A percentile compares a stretch with the other conserved stretches of the same genome.
Conservation (phyloP, 2,113 vertebrate species). For the Cyprinodon tularosa region DNA sequence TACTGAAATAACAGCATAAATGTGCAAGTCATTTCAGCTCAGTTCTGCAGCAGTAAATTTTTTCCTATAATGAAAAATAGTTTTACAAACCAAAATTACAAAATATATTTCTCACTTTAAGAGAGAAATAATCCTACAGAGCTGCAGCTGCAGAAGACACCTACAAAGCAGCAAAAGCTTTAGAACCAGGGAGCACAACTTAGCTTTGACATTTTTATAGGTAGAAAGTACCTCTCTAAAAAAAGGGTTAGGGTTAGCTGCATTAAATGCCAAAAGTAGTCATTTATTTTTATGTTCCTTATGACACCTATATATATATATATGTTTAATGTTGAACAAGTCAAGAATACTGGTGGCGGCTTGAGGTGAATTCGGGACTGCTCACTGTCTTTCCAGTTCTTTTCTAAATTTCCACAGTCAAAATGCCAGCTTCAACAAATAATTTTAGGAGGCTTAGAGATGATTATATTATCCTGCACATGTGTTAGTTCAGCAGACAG, state of each 20-base stretch:
- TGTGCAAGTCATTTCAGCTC: neutral
- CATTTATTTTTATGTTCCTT: neutral
- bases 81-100: neutral
- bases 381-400: neutral
- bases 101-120: neutral
- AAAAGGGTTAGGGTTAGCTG: neutral
- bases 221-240: neutral
- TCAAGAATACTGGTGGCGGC: neutral
- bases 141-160: neutral
- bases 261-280: neutral
- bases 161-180: neutral
- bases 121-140: neutral
- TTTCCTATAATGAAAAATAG: neutral
- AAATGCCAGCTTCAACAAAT: neutral
- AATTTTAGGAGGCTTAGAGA: neutral
- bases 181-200: neutral
- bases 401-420: neutral
- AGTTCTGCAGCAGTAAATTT: neutral
- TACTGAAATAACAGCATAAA: neutral
- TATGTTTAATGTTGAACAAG: no score
- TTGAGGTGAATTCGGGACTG: neutral
- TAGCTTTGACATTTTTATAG: neutral
- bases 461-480: neutral
- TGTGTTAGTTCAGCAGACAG: conserved; percentile 5
- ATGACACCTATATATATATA: no score